A percentile compares a stretch with the other conserved stretches of the same genome.
Evolutionary conservation across 2,888 invertebrate genomes (phyloP).

Genomic region (Elegia similella): DNA sequence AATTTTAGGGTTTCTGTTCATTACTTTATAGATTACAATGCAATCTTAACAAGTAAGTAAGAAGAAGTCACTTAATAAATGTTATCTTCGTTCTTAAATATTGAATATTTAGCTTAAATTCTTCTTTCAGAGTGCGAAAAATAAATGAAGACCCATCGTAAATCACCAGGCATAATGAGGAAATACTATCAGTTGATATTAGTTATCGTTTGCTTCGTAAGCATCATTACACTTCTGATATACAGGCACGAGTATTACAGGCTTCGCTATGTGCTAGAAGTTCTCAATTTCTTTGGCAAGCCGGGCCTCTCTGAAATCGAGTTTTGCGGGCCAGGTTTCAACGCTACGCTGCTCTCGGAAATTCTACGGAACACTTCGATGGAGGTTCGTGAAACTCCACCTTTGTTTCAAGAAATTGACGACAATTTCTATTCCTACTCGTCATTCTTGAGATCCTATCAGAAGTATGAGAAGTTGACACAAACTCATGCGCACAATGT

Average conservation of each 20-base stretch:
- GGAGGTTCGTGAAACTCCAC: constrained; percentile 83
- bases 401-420: constrained; percentile 85
- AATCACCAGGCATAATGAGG: constrained; percentile 83
- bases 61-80: no score
- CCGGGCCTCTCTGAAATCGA: constrained; percentile 81
- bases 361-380: constrained; percentile 75
- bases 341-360: constrained; percentile 74
- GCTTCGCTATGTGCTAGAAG: constrained; percentile 90
- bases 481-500: constrained; percentile 63
- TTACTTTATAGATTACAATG: no score
- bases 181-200: constrained; percentile 92
- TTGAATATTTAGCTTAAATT: no score
- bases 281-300: constrained; percentile 92
- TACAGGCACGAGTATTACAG: constrained; percentile 94
- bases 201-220: constrained; percentile 86
- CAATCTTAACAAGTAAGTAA: no score
- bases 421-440: constrained; percentile 85
- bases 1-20: no score
- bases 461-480: constrained; percentile 76
- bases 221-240: constrained; percentile 87
- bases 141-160: constrained; percentile 70
- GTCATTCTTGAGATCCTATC: constrained; percentile 82
- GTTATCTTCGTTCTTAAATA: no score
- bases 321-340: constrained; percentile 77
- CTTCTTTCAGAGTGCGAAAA: constrained; percentile 35